Base-by-base conservation (phyloP, 2,888 invertebrate species). In the Itoplectis maculator region DNA sequence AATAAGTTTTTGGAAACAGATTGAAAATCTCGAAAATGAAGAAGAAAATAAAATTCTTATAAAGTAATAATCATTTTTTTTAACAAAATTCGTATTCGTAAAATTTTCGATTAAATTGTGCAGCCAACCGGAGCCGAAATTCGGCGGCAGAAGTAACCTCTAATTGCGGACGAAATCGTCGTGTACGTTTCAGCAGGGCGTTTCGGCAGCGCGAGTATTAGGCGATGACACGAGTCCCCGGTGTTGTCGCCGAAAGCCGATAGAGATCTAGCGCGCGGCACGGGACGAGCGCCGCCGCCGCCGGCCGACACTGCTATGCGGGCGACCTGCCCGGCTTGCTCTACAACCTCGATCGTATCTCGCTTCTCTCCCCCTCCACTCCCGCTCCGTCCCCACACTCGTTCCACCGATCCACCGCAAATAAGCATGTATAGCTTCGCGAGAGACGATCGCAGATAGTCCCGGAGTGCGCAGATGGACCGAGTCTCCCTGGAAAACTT, bases 171-270 rank as follows among this genome's bases (percentile, higher is more conserved):
- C 29, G 5, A 29, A 29, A 29, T 2, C 29, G 29, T 29, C 29
- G 2, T 29, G 29, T 5, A 11, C 13, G 35, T 13, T 35, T n/a
- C 1, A 29, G 35, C 7, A 9, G 9, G 3, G 37, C 9, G 15
- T 37, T 18, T 37, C 18, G 61, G 61, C 6, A 18, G 61, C 0
- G 37, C 47, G 37, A 61, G 18, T 47, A 61, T 73, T 47, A 37
- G 35, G 18, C 73, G 73, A 20, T 72, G 70, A 72, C 70, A 59
- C 54, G 8, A 20, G 40, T 49, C 59, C n/a, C n/a, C 29, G 20
- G 29, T 51, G 76, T 87, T 88, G 87, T 89, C 88, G 90, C 88
- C 88, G 88, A 88, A 85, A 88, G 87, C 88, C 88, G 76, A 80
- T 73, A 66, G 66, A 23, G 42, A 80, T 80, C 63, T 20, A 7